These are phyloP conservation scores for Paracanthobrama guichenoti DNA, from an alignment of 2,113 vertebrate species.

Conservation along the genomic window DNA sequence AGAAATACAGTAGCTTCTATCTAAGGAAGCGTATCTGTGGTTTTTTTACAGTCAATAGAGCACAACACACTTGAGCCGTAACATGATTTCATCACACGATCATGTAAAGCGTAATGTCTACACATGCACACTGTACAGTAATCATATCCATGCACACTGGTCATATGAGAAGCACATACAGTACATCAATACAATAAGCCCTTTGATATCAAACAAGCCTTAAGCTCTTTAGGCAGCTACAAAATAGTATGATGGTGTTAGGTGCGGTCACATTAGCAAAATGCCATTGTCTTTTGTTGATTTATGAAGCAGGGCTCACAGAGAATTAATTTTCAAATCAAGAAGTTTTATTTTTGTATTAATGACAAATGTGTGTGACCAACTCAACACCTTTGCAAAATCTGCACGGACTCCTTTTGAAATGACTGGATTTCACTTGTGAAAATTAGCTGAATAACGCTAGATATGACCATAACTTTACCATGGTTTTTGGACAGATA, in stretches of 20 bases:
- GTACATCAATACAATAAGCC: neutral
- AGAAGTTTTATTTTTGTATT: neutral
- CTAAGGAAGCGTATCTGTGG: slow-evolving; percentile 5
- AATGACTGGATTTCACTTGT: neutral
- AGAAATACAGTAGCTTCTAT: slow-evolving; percentile 46
- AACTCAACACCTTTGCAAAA: neutral
- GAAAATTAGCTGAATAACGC: neutral
- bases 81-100: slow-evolving; percentile 15
- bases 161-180: neutral
- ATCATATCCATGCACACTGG: neutral
- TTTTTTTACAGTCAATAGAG: slow-evolving; percentile 28
- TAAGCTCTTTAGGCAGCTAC: too few relatives aligned
- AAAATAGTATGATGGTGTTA: neutral
- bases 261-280: neutral
- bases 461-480: neutral
- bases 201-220: neutral
- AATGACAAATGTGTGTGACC: neutral
- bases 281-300: neutral
- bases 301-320: neutral
- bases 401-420: neutral
- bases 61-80: neutral
- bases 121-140: neutral
- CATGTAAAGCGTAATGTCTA: slow-evolving; percentile 2
- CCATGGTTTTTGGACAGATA: neutral
- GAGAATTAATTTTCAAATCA: neutral